These are phyloP conservation scores for Catalaphyllia jardinei DNA, from an alignment of 64 coral and sea anemone species.

Conservation along the genomic window DNA sequence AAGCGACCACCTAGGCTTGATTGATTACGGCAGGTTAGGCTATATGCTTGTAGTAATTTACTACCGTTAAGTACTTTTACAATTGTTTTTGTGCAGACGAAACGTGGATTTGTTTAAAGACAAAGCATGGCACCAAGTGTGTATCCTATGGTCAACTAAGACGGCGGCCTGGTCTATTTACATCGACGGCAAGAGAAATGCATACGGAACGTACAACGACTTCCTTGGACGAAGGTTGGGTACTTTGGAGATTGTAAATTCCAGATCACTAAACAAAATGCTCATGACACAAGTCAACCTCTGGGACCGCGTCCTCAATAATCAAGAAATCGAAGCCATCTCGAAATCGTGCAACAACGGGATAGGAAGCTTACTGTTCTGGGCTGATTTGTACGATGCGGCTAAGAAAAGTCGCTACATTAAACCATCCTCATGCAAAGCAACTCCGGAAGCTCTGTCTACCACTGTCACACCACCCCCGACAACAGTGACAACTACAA, in stretches of 20 bases:
- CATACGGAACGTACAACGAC: conserved; percentile 9
- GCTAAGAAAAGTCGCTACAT: background rate
- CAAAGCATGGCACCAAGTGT: conserved; percentile 18
- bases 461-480: background rate
- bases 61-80: background rate
- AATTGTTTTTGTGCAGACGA: background rate
- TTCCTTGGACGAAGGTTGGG: background rate
- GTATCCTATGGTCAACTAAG: conserved; percentile 2
- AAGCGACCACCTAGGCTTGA: too few relatives aligned
- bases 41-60: too few relatives aligned
- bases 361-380: background rate
- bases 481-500: background rate
- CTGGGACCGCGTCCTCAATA: conserved; percentile 11
- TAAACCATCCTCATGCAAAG: background rate
- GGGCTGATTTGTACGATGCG: conserved; percentile 22
- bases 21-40: too few relatives aligned
- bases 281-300: conserved; percentile 7
- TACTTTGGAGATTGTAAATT: background rate
- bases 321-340: conserved; percentile 7
- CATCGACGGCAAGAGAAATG: background rate
- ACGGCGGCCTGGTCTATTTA: conserved; percentile 20
- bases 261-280: background rate
- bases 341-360: conserved; percentile 14
- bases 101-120: conserved; percentile 18
- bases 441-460: background rate